Evolutionary conservation across 2,888 invertebrate genomes (phyloP).

Genomic region (Timema cristinae): DNA sequence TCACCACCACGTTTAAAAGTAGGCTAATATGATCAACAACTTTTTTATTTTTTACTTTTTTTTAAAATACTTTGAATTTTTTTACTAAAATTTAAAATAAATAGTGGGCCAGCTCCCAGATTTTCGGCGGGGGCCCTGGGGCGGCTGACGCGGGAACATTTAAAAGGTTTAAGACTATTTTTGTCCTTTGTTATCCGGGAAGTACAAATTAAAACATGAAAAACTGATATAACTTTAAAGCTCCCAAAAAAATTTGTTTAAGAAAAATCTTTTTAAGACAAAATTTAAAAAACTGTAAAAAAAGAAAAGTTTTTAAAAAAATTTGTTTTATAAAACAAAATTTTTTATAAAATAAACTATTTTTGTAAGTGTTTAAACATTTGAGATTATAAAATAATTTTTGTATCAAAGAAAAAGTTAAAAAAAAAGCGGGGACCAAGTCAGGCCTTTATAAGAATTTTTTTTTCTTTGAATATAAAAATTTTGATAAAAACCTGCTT

Average conservation of each 20-base stretch:
- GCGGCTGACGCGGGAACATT: neutral
- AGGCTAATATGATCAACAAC: neutral
- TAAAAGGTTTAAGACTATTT: too few species aligned
- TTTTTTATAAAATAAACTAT: neutral
- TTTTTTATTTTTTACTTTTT: neutral
- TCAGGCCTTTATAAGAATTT: neutral
- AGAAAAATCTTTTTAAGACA: too few species aligned
- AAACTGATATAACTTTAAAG: too few species aligned
- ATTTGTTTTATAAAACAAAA: too few species aligned
- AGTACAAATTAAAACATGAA: too few species aligned
- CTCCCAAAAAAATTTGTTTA: too few species aligned
- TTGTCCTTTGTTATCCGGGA: too few species aligned
- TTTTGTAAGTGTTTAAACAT: neutral
- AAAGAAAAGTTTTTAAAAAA: too few species aligned
- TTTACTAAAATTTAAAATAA: neutral
- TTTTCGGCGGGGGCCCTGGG: neutral
- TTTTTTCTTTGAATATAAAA: neutral
- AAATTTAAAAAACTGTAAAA: too few species aligned
- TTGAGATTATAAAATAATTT: neutral
- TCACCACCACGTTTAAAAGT: neutral
- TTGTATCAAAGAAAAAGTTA: neutral
- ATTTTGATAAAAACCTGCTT: neutral
- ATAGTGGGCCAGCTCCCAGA: neutral
- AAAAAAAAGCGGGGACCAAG: neutral
- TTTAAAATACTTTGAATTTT: neutral